phyloP scores from a whole-genome alignment of 2,113 vertebrate species.

The Elephas maximus region DNA sequence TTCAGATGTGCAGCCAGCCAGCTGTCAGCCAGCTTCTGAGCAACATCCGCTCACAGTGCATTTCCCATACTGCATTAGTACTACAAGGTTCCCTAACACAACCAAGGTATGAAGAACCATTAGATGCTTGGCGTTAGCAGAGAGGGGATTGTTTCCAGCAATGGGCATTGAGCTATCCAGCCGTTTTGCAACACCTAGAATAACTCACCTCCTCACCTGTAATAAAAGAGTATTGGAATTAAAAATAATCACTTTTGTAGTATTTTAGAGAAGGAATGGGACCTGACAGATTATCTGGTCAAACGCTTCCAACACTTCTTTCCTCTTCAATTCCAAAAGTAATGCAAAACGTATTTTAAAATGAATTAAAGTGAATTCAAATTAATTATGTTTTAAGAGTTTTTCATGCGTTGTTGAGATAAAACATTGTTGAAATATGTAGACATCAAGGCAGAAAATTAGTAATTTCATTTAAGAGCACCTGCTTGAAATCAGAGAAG shows the following conservation, averaged over 20 bases:
- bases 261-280: no score
- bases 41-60: conserved; percentile 99
- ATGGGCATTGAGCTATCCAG: fast-evolving
- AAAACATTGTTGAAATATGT: not conserved
- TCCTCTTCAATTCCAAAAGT: not conserved
- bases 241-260: no score
- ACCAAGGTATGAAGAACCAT: conserved; percentile 90
- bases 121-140: fast-evolving
- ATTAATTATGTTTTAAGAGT: not conserved
- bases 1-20: conserved; percentile 98
- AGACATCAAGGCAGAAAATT: not conserved
- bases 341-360: not conserved
- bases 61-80: conserved; percentile 97
- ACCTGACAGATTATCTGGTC: no score
- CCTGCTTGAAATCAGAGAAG: not conserved
- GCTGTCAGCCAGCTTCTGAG: conserved; percentile 98
- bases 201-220: not conserved
- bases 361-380: not conserved
- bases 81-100: conserved; percentile 97
- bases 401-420: not conserved
- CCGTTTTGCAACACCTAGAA: no score
- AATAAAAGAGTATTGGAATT: no score
- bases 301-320: not conserved
- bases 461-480: not conserved
- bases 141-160: not conserved